phyloP scores from a whole-genome alignment of 1,140 invertebrate species.

The Nasonia longicornis region DNA sequence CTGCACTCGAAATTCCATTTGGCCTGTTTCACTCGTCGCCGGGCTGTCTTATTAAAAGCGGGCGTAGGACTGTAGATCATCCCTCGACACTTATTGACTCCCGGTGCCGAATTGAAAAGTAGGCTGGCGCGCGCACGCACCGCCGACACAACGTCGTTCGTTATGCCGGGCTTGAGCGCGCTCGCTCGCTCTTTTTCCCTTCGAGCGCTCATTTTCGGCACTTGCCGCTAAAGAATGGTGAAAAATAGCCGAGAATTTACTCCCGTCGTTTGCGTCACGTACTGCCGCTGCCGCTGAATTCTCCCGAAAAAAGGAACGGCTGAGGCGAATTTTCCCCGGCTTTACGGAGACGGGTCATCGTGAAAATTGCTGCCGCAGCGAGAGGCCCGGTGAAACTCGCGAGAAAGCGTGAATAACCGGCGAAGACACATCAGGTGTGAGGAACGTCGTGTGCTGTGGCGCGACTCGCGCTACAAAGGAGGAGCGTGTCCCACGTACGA shows the following conservation, averaged over 20 bases:
- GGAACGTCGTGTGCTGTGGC: background rate
- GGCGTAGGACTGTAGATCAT: conserved; percentile 59
- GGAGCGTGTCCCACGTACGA: background rate
- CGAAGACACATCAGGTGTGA: background rate
- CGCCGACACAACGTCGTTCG: conserved; percentile 57
- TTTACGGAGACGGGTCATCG: too few relatives aligned
- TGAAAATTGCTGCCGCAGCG: background rate
- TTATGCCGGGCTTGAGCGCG: conserved; percentile 51
- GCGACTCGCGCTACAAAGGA: background rate
- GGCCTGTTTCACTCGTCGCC: conserved; percentile 43
- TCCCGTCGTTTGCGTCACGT: background rate
- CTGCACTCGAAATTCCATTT: conserved; percentile 41
- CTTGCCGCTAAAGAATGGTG: conserved; percentile 52
- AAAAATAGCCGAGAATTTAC: conserved; percentile 57
- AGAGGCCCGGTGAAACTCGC: too few relatives aligned
- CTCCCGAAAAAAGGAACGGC: conserved; percentile 6
- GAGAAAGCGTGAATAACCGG: background rate
- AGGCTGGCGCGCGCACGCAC: conserved; percentile 52
- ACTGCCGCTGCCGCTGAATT: conserved; percentile 3
- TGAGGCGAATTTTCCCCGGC: background rate
- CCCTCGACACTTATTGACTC: conserved; percentile 66
- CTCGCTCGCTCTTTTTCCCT: conserved; percentile 1
- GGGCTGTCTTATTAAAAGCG: conserved; percentile 55
- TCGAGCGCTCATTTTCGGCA: conserved; percentile 33
- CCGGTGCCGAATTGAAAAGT: conserved; percentile 63